Base-by-base conservation (phyloP, 2,113 vertebrate genomes). In the Andinoacara biseriatus region DNA sequence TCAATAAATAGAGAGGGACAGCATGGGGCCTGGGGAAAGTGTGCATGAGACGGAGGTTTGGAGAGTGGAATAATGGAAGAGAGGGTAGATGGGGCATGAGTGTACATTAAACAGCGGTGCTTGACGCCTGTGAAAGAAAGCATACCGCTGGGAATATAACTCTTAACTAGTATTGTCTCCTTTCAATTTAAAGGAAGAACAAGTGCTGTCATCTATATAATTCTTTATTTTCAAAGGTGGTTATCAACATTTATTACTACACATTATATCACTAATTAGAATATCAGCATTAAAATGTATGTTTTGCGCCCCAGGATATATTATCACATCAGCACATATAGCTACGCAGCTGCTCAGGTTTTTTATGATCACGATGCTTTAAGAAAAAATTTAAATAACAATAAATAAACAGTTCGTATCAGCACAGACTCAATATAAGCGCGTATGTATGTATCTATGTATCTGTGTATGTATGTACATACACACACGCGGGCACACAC, bases 1-100 rank as follows among this genome's bases (percentile, higher is more conserved):
- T 99, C 97, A 98, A 98, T 99, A 99, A 99, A 98, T 98, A 99
- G 97, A 97, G 96, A 96, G 75, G 97, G 97, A 96, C 97, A 97
- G 97, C 97, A 98, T 97, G 98, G 96, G 97, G 97, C 96, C 97
- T 93, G 86, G 81, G 92, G 96, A 96, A 97, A 97, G 96, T 97
- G 97, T 97, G 97, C 96, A 96, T 97, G 97, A 97, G 97, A 97
- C 96, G 96, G 96, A 96, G 96, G 97, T 97, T 97, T 97, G 97
- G 95, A 96, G 96, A 96, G 95, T 94, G 95, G 95, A 97, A 96
- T 97, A 98, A 99, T 98, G 97, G 96, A 96, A 96, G 96, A 94
- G 94, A 95, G 96, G 96, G 96, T 96, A 98, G 98, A 98, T 98
- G 97, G 97, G 96, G 97, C 97, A 97, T 98, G 97, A 96, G 97